Conservation (phyloP, 2,113 vertebrate species). For the Aspidoscelis tigris region DNA sequence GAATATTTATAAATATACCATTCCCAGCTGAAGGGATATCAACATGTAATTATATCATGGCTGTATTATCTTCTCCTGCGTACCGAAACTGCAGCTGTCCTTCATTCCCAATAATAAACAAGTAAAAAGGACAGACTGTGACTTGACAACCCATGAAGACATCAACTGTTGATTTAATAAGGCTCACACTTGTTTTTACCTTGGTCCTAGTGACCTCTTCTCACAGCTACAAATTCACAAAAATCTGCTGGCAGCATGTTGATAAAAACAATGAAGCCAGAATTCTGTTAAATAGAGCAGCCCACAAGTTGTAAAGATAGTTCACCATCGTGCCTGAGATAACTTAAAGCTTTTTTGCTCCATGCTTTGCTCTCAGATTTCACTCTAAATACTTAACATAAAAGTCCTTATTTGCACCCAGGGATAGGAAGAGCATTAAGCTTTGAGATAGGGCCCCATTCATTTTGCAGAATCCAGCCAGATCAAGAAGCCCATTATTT, state of each 20-base stretch:
- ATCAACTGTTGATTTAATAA: neutral
- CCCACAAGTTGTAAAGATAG: neutral
- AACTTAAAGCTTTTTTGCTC: neutral
- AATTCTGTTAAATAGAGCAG: neutral
- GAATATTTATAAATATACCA: conserved; percentile 57
- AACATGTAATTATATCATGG: conserved; percentile 5
- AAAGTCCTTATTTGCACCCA: neutral
- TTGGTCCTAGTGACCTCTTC: neutral
- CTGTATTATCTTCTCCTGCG: conserved; percentile 4
- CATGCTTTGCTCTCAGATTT: neutral
- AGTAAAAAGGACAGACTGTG: conserved; percentile 62
- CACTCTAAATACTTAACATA: conserved; percentile 2
- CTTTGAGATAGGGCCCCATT: neutral
- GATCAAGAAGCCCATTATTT: conserved; percentile 6
- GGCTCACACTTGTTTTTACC: conserved; percentile 1
- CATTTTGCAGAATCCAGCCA: neutral
- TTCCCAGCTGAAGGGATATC: conserved; percentile 24
- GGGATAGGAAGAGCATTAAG: conserved; percentile 7
- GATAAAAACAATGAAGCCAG: neutral
- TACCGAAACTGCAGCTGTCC: conserved; percentile 66
- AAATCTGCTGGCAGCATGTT: neutral
- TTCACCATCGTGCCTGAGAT: neutral
- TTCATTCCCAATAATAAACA: conserved; percentile 61
- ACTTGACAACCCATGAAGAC: conserved; percentile 51
- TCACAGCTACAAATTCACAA: conserved; percentile 4